phyloP scores from a whole-genome alignment of 2,797 vertebrate genomes.

The Arctocebus calabarensis region DNA sequence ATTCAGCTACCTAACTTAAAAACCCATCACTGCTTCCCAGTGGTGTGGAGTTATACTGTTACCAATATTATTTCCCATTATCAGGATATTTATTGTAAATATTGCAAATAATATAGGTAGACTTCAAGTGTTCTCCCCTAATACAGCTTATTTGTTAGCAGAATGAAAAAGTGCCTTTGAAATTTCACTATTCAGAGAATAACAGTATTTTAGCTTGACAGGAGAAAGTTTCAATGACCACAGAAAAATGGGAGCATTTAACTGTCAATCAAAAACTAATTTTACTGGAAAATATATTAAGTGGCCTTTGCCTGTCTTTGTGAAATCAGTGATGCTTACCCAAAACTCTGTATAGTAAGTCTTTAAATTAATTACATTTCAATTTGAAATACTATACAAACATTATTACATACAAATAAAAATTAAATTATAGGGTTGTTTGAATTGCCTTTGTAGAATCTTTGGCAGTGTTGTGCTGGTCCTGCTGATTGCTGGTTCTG shows the following conservation, averaged over 20 bases:
- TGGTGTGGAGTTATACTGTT: neutral
- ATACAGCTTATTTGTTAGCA: slow-evolving; percentile 34
- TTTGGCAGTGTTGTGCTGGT: slow-evolving; percentile 77
- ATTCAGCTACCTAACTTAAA: neutral
- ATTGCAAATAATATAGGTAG: slow-evolving; percentile 23
- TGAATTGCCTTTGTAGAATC: slow-evolving; percentile 71
- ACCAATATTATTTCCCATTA: neutral
- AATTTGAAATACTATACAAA: slow-evolving; percentile 70
- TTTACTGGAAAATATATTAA: neutral
- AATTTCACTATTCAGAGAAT: slow-evolving; percentile 56
- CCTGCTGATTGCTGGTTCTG: slow-evolving; percentile 71
- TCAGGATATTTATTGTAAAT: neutral
- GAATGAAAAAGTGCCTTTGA: neutral
- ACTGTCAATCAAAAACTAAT: slow-evolving; percentile 42
- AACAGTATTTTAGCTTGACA: slow-evolving; percentile 49
- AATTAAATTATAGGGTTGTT: slow-evolving; percentile 64
- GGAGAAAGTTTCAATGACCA: slow-evolving; percentile 34
- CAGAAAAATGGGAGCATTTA: slow-evolving; percentile 27
- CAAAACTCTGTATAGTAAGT: slow-evolving; percentile 26
- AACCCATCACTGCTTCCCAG: neutral
- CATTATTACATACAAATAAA: slow-evolving; percentile 77
- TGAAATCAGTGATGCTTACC: neutral
- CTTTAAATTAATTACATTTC: slow-evolving; percentile 70
- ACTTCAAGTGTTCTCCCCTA: neutral
- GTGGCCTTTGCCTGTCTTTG: slow-evolving; percentile 28